phyloP scores from a whole-genome alignment of 2,888 invertebrate genomes.

The Oasisia sp. region DNA sequence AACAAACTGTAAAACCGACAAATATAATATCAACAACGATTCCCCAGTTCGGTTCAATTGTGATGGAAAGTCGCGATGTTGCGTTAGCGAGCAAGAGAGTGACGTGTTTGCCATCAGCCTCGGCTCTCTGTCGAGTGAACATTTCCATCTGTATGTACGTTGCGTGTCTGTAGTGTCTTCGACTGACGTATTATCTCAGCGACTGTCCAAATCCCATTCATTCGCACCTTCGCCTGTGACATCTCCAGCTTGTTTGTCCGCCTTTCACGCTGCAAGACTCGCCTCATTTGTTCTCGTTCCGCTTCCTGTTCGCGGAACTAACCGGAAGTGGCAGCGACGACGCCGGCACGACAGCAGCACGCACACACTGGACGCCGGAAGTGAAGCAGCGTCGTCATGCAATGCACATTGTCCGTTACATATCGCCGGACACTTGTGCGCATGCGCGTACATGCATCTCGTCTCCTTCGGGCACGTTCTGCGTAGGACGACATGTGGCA shows the following conservation, averaged over 20 bases:
- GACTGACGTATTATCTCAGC: neutral
- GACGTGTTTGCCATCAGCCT: neutral
- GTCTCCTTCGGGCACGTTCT: neutral
- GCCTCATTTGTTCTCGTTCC: neutral
- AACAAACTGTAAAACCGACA: neutral
- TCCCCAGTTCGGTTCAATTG: neutral
- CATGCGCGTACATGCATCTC: neutral
- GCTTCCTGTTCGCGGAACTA: neutral
- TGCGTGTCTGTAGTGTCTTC: neutral
- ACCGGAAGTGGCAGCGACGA: neutral
- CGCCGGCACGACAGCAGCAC: neutral
- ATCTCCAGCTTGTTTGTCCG: neutral
- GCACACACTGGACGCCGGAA: neutral
- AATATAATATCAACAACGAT: neutral
- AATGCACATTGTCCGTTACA: neutral
- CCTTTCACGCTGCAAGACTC: neutral
- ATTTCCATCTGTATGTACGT: neutral
- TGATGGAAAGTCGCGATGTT: neutral
- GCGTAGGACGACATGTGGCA: neutral
- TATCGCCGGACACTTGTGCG: neutral
- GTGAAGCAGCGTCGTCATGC: neutral
- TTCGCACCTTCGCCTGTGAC: neutral
- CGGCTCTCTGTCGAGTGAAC: neutral
- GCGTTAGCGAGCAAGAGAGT: neutral
- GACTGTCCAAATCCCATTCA: neutral